Percentiles rank a stretch among this genome's conserved stretches.
These are phyloP conservation scores for Cynopterus brachyotis DNA, from an alignment of 2,113 vertebrate genomes.

Conservation along the genomic window DNA sequence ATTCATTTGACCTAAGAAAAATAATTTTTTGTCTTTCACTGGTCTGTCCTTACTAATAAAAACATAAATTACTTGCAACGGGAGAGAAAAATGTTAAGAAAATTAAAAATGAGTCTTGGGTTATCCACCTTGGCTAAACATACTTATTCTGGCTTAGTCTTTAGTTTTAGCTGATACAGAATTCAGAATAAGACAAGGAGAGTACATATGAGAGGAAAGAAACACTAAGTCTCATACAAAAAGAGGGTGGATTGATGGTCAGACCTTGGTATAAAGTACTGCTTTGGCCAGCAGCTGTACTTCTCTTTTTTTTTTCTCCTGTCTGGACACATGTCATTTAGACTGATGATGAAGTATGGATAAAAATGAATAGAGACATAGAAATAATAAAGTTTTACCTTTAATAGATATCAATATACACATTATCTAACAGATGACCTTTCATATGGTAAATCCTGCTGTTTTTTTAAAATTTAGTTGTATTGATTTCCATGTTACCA, in stretches of 20 bases:
- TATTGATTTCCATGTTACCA: neutral
- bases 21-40: neutral
- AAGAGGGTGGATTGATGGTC: neutral
- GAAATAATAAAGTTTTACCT: neutral
- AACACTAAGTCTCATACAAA: neutral
- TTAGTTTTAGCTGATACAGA: neutral
- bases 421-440: neutral
- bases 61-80: neutral
- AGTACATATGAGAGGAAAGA: neutral
- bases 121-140: neutral
- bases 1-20: constrained; percentile 5
- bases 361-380: neutral
- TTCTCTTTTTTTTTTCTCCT: neutral
- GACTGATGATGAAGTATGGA: neutral
- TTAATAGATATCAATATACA: neutral
- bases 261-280: neutral
- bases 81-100: neutral
- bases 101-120: neutral
- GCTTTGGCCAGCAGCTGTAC: neutral
- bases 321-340: neutral
- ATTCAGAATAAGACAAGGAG: neutral
- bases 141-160: neutral
- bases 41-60: neutral
- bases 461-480: neutral
- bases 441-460: neutral